Percentiles rank a stretch among this genome's conserved stretches.
phyloP scores from a whole-genome alignment of 2,888 invertebrate species.

The Temnothorax rugatulus region DNA sequence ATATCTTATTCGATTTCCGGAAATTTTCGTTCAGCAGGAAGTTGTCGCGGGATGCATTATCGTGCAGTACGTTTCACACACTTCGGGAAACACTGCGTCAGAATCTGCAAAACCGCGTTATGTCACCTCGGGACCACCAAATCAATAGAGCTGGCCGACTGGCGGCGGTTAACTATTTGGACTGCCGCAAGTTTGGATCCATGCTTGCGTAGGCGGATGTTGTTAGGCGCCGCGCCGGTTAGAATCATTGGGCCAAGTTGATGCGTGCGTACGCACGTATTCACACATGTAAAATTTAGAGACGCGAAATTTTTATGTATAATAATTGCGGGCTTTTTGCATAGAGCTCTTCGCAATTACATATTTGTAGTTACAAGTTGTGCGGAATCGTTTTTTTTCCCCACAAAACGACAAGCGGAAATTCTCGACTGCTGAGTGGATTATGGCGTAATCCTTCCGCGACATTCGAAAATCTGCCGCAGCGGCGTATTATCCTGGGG shows the following conservation, averaged over 20 bases:
- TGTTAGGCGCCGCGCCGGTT: conserved; percentile 7
- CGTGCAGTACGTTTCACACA: conserved; percentile 28
- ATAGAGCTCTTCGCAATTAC: not conserved
- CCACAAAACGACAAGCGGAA: conserved; percentile 21
- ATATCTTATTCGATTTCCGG: not conserved
- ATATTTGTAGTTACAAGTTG: conserved; percentile 12
- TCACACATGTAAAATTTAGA: not conserved
- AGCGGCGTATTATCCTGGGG: conserved; percentile 17
- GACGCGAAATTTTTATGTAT: not conserved
- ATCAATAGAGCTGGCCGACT: conserved; percentile 68
- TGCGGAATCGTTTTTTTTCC: not conserved
- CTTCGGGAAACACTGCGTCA: conserved; percentile 43
- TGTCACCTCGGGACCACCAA: conserved; percentile 63
- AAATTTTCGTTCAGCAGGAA: not conserved
- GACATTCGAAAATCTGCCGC: conserved; percentile 51
- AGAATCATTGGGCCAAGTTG: conserved; percentile 48
- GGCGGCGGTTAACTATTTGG: conserved; percentile 68
- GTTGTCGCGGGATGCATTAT: not conserved
- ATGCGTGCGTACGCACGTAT: not conserved
- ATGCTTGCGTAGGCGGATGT: conserved; percentile 33
- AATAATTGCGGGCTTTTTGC: not conserved
- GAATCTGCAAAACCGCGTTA: conserved; percentile 59
- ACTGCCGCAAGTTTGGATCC: conserved; percentile 67
- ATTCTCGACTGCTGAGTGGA: conserved; percentile 42
- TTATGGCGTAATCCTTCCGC: conserved; percentile 40